Percentiles rank a stretch among this genome's conserved stretches.
Conservation (phyloP, 2,797 vertebrate species). For the Aerospiza tachiro region DNA sequence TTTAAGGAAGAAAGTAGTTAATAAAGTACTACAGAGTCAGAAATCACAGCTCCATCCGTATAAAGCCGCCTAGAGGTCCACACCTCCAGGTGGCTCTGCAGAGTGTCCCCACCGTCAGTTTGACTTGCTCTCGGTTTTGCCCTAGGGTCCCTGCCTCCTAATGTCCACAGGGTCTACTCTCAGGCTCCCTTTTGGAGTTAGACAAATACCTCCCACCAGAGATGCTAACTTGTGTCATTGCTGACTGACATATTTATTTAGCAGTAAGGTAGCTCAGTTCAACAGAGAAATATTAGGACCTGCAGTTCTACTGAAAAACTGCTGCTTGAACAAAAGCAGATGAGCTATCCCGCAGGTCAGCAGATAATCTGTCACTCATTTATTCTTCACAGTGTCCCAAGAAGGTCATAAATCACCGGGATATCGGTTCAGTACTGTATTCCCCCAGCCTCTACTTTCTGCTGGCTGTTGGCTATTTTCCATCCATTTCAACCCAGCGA, state of each 20-base stretch:
- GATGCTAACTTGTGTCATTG: not conserved
- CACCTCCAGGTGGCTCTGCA: not conserved
- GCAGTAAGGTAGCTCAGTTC: not conserved
- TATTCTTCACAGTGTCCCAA: conserved; percentile 4
- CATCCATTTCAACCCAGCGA: not conserved
- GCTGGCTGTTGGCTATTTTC: not conserved
- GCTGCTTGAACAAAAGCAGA: conserved; percentile 44
- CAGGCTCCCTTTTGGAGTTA: not conserved
- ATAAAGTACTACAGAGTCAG: not conserved
- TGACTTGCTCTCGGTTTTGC: not conserved
- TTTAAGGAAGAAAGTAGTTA: not conserved
- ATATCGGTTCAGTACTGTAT: not conserved
- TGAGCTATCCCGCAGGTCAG: not conserved
- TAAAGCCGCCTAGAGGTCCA: not conserved
- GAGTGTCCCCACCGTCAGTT: not conserved
- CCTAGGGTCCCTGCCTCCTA: not conserved
- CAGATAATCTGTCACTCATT: conserved; percentile 34
- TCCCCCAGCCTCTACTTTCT: not conserved
- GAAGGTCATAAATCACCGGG: not conserved
- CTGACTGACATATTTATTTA: conserved; percentile 29
- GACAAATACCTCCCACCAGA: not conserved
- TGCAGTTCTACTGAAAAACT: not conserved
- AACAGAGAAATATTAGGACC: not conserved
- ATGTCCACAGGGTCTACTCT: not conserved
- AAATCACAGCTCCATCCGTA: not conserved